These are phyloP conservation scores for Panurus biarmicus DNA, from an alignment of 2,113 vertebrate genomes.

Conservation along the genomic window DNA sequence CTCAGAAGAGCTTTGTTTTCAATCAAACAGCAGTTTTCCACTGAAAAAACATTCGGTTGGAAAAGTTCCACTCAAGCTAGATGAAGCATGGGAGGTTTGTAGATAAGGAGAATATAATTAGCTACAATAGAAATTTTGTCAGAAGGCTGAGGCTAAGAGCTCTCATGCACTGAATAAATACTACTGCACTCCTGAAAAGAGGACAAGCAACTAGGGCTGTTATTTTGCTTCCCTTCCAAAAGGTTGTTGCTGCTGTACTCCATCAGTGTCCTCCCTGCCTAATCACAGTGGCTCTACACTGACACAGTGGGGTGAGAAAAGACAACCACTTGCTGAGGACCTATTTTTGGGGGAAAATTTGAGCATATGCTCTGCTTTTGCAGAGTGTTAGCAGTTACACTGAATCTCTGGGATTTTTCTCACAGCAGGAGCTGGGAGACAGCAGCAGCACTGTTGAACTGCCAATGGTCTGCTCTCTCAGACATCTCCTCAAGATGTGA, in stretches of 20 bases:
- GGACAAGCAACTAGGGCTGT: not conserved
- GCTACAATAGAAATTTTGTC: constrained; percentile 22
- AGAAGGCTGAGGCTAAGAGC: constrained; percentile 1
- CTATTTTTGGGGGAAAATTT: not conserved
- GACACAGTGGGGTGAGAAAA: not conserved
- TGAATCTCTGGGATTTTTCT: not conserved
- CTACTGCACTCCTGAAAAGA: not conserved
- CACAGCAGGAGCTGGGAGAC: not conserved
- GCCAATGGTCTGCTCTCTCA: not conserved
- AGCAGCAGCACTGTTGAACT: not conserved
- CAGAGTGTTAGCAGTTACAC: not conserved
- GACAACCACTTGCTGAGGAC: not conserved
- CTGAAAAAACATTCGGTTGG: not conserved
- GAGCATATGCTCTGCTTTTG: not conserved
- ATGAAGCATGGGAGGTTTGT: constrained; percentile 1
- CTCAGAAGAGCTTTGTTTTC: constrained; percentile 25
- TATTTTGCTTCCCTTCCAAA: not conserved
- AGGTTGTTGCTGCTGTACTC: not conserved
- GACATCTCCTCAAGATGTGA: not conserved
- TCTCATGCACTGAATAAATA: not conserved
- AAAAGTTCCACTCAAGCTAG: constrained; percentile 24
- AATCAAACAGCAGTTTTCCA: constrained; percentile 21
- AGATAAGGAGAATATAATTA: constrained; percentile 48
- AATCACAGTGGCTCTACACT: not conserved
- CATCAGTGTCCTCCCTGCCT: not conserved